A percentile compares a stretch with the other conserved stretches of the same genome.
Conservation (phyloP, 2,797 vertebrate genomes). For the Tragopan temminckii region DNA sequence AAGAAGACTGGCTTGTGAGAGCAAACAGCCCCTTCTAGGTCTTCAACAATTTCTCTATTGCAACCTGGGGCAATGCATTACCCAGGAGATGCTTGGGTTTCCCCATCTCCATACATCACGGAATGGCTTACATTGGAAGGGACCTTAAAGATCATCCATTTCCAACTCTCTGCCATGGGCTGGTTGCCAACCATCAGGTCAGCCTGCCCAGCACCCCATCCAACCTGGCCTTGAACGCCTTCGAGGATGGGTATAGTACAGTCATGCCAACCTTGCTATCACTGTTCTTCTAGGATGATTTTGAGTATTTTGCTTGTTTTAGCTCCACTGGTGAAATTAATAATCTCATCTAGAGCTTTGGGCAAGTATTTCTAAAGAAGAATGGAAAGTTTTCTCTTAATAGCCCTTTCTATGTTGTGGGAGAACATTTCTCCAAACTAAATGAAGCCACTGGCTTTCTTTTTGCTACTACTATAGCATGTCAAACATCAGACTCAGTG, state of each 20-base stretch:
- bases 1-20: not conserved
- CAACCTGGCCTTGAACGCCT: no score
- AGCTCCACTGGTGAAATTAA: not conserved
- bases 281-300: not conserved
- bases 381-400: not conserved
- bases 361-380: not conserved
- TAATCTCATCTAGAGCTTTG: not conserved
- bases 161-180: not conserved
- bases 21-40: not conserved
- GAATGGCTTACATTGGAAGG: not conserved
- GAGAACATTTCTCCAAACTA: not conserved
- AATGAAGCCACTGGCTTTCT: not conserved
- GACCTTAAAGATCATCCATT: not conserved
- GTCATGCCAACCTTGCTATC: no score
- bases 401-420: not conserved
- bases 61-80: not conserved
- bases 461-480: not conserved
- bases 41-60: not conserved
- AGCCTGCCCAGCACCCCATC: no score
- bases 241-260: no score
- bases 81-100: not conserved
- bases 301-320: not conserved
- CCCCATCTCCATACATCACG: not conserved
- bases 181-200: not conserved
- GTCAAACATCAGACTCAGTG: not conserved